phyloP scores from a whole-genome alignment of 2,113 vertebrate species.

The Cephalopholis sonnerati region DNA sequence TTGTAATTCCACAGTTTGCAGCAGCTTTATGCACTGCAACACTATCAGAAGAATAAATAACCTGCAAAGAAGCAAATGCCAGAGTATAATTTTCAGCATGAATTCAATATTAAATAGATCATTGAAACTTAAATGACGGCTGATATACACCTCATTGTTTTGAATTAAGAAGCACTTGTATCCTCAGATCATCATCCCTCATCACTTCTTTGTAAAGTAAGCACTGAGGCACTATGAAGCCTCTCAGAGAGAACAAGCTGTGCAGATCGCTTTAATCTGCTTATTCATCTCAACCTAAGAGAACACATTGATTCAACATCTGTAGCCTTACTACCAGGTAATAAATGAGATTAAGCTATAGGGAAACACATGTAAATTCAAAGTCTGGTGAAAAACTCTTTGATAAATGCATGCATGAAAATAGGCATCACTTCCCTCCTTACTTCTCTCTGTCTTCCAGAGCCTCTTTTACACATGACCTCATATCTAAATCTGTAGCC shows the following conservation, averaged over 20 bases:
- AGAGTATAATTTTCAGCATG: too few relatives aligned
- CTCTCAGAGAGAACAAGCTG: not conserved
- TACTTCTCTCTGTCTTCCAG: not conserved
- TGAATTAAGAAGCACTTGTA: too few relatives aligned
- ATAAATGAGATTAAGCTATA: constrained; percentile 25
- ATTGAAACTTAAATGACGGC: too few relatives aligned
- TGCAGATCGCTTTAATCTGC: constrained; percentile 7
- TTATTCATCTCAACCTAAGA: constrained; percentile 17
- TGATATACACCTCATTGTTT: too few relatives aligned
- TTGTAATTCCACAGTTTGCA: not conserved
- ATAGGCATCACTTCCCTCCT: not conserved
- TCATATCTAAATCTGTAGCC: constrained; percentile 16
- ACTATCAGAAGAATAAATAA: too few relatives aligned
- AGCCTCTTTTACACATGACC: not conserved
- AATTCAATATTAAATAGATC: too few relatives aligned
- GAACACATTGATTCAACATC: constrained; percentile 17
- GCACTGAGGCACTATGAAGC: not conserved
- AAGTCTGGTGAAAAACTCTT: not conserved
- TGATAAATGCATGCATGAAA: constrained; percentile 6
- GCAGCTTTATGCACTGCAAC: not conserved
- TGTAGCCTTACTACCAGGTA: constrained; percentile 14
- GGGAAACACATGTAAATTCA: constrained; percentile 11
- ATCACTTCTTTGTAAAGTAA: not conserved
- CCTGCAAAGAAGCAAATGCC: too few relatives aligned
- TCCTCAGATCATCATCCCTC: not conserved